A percentile compares a stretch with the other conserved stretches of the same genome.
phyloP scores from a whole-genome alignment of 2,888 invertebrate species.

The Drosophila acutilabella region DNA sequence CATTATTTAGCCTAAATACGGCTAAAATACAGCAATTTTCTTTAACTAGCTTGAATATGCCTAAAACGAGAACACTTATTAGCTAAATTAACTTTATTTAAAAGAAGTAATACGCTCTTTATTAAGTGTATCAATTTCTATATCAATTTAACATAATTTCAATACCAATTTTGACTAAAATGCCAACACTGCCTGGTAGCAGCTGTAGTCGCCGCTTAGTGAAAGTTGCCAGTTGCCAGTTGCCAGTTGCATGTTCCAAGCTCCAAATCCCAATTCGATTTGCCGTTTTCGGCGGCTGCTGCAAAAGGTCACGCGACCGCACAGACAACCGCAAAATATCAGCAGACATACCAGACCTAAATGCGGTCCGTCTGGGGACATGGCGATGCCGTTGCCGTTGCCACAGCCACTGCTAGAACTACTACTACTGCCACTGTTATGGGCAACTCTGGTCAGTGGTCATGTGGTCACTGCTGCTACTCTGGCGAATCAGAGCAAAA shows the following conservation, averaged over 20 bases:
- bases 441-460: constrained; percentile 27
- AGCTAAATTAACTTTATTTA: too few species aligned
- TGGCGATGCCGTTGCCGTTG: constrained; percentile 1
- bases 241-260: constrained; percentile 25
- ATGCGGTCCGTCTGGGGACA: constrained; percentile 27
- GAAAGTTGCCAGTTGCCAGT: constrained; percentile 57
- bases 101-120: too few species aligned
- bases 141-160: too few species aligned
- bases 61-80: too few species aligned
- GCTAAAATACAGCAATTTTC: too few species aligned
- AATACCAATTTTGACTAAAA: too few species aligned
- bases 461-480: constrained; percentile 24
- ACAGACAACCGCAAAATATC: constrained; percentile 57
- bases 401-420: not conserved
- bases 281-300: constrained; percentile 23
- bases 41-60: too few species aligned
- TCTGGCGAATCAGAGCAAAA: constrained; percentile 47
- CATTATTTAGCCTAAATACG: too few species aligned
- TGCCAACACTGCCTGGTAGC: constrained; percentile 5
- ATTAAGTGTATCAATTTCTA: too few species aligned
- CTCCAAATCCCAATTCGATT: constrained; percentile 35
- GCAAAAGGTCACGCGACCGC: constrained; percentile 68
- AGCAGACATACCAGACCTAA: constrained; percentile 39
- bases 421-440: not conserved
- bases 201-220: constrained; percentile 29